Evolutionary conservation across 2,888 invertebrate species (phyloP), one percentile per base, ranked within the genome.

Genomic region (Griposia aprilina): DNA sequence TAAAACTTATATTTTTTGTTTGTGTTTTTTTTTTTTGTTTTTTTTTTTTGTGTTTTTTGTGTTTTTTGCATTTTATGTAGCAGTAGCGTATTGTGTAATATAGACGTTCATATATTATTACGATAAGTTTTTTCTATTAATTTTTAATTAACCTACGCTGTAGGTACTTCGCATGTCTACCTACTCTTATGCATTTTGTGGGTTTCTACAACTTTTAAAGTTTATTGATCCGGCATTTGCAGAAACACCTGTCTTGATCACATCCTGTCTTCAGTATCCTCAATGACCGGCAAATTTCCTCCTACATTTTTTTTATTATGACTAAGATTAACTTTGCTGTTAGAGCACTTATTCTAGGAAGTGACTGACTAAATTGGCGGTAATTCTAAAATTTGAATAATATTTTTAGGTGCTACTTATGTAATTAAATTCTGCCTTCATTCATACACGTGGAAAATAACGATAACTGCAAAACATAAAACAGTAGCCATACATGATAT

Each of bases 391-490:
- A 36, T 48, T 63, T 2, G 0, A 60, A 45, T 45, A 5, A 45
- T 57, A 20, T 13, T 3, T 45, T 8, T 30, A 30, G 45, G 7
- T n/a, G n/a, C n/a, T n/a, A 20, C 2, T 67, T 4, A 50, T 8
- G 23, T 50, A 41, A 75, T 75, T 60, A 52, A 62, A 45, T 10
- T 0, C 30, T 77, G 20, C 26, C 55, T 30, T 57, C 20, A 48
- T 57, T 65, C 4, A 77, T 17, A 77, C 65, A 65, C 48, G 26
- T 50, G 26, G 36, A 59, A 50, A 78, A 8, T 26, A 36, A 50
- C 78, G 23, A 57, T 26, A 48, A 66, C 66, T 66, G 48, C 36
- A 66, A 0, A 55, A 65, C 5, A 78, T 57, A 50, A 36, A 41
- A 41, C 50, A 67, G 3, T 11, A 26, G 8, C 30, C 17, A 41